Evolutionary conservation across 2,888 invertebrate species (phyloP), one percentile per base, ranked within the genome.

Genomic region (Choristoneura rosaceana): DNA sequence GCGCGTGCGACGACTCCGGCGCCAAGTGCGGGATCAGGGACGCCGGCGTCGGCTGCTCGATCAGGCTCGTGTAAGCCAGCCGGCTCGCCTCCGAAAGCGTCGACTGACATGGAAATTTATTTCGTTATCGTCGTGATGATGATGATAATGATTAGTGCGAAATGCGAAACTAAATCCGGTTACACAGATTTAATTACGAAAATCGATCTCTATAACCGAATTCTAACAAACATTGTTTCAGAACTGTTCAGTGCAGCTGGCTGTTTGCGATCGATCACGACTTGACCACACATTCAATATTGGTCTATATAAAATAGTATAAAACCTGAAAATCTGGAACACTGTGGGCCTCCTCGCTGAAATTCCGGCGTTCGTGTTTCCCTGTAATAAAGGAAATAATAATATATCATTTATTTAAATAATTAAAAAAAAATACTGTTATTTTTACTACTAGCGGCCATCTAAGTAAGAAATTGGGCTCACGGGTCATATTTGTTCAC

Each of bases 51-150:
- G 96, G 96, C 76, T 96, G 95, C 85, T 99, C 98, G 69, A 99
- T 98, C 67, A 99, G 94, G 81, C 97, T 97, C 83, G 98, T 97
- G 93, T 99, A 99, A 0, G 98, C 99, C 83, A 97, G 96, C 85
- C 98, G 98, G 62, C 98, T 97, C 89, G 98, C 98, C 82, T 97
- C 97, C 17, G 98, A 97, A 80, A 98, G 95, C 41, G 97, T 96
- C 41, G 96, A 96, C 98, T 98, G 94, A 73, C 94, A 91, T 71
- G 50, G 25, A 17, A 63, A 12, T 25, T 47, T 14, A 5, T 3
- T 4, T 4, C 4, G 47, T 47, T 47, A 5, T 25, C 25, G 25
- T n/a, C 25, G 25, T 25, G 25, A 25, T 25, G 25, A 25, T 25
- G 25, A 25, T 25, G 25, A 25, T 25, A 25, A 47, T 47, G 4